Evolutionary conservation across 2,797 vertebrate genomes (phyloP).

Genomic region (Smutsia temminckii): DNA sequence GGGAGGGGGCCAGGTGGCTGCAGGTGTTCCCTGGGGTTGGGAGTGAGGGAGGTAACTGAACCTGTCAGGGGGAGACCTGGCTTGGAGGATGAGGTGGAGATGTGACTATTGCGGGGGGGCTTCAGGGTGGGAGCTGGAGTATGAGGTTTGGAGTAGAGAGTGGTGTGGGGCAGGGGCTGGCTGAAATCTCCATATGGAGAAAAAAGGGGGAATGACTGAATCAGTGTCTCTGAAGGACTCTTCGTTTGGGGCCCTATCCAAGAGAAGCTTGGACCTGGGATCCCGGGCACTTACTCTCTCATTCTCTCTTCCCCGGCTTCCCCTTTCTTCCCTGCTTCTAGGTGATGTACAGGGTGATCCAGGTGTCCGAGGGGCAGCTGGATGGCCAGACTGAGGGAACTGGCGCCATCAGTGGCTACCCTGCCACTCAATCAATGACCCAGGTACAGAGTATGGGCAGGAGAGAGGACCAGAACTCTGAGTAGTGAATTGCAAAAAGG

Average conservation of each 20-base stretch:
- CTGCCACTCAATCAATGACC: conserved; percentile 90
- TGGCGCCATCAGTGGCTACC: conserved; percentile 94
- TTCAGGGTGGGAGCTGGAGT: background rate
- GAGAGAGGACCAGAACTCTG: background rate
- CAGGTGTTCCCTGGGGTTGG: conserved; percentile 58
- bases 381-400: conserved; percentile 92
- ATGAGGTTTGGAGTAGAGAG: background rate
- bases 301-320: background rate
- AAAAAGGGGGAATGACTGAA: background rate
- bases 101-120: background rate
- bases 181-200: background rate
- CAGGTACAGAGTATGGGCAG: conserved; percentile 79
- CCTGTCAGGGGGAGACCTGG: conserved; percentile 9
- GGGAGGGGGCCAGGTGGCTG: conserved; percentile 78
- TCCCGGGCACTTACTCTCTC: background rate
- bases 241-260: background rate
- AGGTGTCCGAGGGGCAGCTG: conserved; percentile 95
- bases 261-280: background rate
- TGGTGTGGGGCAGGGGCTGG: background rate
- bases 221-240: background rate
- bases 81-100: background rate
- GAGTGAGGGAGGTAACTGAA: conserved; percentile 59
- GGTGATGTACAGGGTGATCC: conserved; percentile 97
- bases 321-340: conserved; percentile 68
- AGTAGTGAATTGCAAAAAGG: background rate